These are phyloP conservation scores for Macaria liturata DNA, from an alignment of 2,888 invertebrate species.

Conservation along the genomic window DNA sequence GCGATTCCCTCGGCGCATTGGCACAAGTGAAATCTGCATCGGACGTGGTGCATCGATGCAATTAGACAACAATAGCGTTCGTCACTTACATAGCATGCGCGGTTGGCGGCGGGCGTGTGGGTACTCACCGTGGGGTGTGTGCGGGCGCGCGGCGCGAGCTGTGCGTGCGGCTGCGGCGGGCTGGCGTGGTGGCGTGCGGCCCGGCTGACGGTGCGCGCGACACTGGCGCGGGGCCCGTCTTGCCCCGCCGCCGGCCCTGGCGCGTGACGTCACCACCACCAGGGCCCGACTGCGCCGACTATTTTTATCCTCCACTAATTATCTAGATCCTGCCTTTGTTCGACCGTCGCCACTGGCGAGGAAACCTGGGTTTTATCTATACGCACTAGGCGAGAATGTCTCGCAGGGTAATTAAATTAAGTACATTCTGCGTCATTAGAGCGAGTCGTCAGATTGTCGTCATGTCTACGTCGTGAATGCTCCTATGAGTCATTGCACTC, in stretches of 20 bases:
- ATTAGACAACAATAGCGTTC: conserved; percentile 60
- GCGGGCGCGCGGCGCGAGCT: conserved; percentile 40
- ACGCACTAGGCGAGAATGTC: conserved; percentile 35
- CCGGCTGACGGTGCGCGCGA: conserved; percentile 80
- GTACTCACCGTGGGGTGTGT: neutral
- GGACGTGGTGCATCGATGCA: conserved; percentile 62
- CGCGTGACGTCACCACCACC: conserved; percentile 82
- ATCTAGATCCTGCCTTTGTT: conserved; percentile 79
- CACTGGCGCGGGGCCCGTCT: conserved; percentile 83
- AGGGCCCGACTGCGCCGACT: conserved; percentile 78
- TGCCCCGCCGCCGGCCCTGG: conserved; percentile 79
- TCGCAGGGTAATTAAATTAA: conserved; percentile 34
- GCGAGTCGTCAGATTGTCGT: conserved; percentile 45
- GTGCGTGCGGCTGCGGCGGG: conserved; percentile 41
- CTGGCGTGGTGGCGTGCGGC: conserved; percentile 64
- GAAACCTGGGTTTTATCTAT: conserved; percentile 64
- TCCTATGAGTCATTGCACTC: conserved; percentile 50
- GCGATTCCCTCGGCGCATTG: conserved; percentile 42
- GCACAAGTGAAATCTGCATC: conserved; percentile 73
- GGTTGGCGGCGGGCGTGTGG: conserved; percentile 32
- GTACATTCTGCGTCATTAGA: conserved; percentile 45
- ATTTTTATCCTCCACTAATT: conserved; percentile 81
- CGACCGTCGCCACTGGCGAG: conserved; percentile 64
- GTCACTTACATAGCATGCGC: conserved; percentile 50
- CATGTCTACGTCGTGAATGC: conserved; percentile 37